Evolutionary conservation across 1,140 invertebrate species (phyloP).

Genomic region (Chrysopa pallens): DNA sequence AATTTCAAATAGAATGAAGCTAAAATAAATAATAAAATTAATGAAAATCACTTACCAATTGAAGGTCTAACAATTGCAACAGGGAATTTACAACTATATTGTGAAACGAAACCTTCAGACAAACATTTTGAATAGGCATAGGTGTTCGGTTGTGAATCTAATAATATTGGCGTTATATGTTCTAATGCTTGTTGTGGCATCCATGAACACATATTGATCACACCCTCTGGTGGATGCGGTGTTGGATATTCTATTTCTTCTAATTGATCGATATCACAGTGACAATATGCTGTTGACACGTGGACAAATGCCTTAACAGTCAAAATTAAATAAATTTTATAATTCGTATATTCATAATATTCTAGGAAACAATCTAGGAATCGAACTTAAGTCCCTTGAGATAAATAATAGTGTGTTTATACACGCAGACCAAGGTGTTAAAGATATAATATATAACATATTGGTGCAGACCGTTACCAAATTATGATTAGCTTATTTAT

Average conservation of each 20-base stretch:
- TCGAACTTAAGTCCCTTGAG: too few relatives aligned
- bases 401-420: not conserved
- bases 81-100: constrained; percentile 38
- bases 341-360: not conserved
- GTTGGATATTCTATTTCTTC: constrained; percentile 50
- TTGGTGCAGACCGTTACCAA: too few relatives aligned
- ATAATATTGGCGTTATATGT: constrained; percentile 57
- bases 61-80: constrained; percentile 53
- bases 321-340: not conserved
- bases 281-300: constrained; percentile 67
- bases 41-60: constrained; percentile 39
- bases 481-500: too few relatives aligned
- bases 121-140: constrained; percentile 65
- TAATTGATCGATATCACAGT: constrained; percentile 46
- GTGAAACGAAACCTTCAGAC: constrained; percentile 47
- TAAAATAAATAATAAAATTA: too few relatives aligned
- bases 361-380: too few relatives aligned
- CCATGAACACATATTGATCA: constrained; percentile 39
- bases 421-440: not conserved
- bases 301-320: constrained; percentile 37
- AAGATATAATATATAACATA: too few relatives aligned
- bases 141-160: constrained; percentile 54
- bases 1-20: constrained; percentile 14
- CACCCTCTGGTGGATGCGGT: constrained; percentile 47
- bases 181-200: constrained; percentile 53